Evolutionary conservation across 2,113 vertebrate genomes (phyloP), one percentile per base, ranked within the genome.

Genomic region (Lynx canadensis): DNA sequence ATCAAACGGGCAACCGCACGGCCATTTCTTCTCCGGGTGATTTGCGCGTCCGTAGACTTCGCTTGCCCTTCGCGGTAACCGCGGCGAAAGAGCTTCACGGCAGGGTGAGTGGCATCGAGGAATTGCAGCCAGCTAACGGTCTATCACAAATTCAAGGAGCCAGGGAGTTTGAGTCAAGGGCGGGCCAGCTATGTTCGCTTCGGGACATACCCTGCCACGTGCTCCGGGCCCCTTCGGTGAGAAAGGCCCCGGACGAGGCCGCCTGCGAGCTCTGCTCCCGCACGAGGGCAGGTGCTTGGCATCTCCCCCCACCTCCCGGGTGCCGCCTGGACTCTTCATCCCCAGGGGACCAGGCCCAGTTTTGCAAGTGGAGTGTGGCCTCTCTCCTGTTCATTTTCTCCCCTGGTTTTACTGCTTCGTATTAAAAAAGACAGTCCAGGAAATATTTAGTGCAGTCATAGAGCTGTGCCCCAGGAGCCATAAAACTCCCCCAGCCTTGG

Each of bases 371-470:
- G 50, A 80, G 25, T 29, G 1, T 18, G 29, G 69, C 68, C 57
- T 86, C 45, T 76, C 21, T 48, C 45, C 55, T 81, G 25, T 74
- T 95, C 55, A 27, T 91, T 93, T 85, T 94, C 71, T 83, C 15
- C 27, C n/a, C 38, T 50, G 10, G 71, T 87, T 98, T 95, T 84
- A 89, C 50, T 76, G 92, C 79, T 90, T 60, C 48, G 7, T 87
- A n/a, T 93, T 89, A 38, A 94, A 96, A 95, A 82, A 73, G 57
- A 79, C 91, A 89, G 87, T 83, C 27, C 48, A 83, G 89, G 91
- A 93, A 95, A 89, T 82, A 89, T 57, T 97, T 50, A 89, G 89
- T 69, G 31, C 38, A 25, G 5, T 16, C 1, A 0, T 41, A 50
- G 41, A 48, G 55, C 83, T 38, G 45, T 33, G 36, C 31, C 50